Evolutionary conservation across 2,888 invertebrate species (phyloP).

Genomic region (Sesamia inferens): DNA sequence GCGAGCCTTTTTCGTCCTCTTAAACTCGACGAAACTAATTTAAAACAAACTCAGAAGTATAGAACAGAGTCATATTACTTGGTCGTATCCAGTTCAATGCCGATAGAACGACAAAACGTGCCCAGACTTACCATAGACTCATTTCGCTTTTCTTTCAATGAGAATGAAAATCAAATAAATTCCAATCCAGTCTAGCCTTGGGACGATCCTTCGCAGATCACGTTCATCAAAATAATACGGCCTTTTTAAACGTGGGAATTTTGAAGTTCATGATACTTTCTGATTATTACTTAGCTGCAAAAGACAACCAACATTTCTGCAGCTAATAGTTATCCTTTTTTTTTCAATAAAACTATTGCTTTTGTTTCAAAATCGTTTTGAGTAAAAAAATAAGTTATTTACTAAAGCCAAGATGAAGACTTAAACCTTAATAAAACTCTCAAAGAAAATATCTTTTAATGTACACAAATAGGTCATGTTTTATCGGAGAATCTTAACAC

Average conservation of each 20-base stretch:
- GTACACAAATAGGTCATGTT: too few relatives aligned
- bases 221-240: slow-evolving; percentile 55
- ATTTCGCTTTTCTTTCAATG: slow-evolving; percentile 44
- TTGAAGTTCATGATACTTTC: not conserved
- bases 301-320: too few relatives aligned
- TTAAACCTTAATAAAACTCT: not conserved
- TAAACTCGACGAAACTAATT: slow-evolving; percentile 46
- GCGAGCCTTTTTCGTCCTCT: slow-evolving; percentile 14
- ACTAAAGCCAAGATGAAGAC: too few relatives aligned
- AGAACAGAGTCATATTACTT: slow-evolving; percentile 29
- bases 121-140: slow-evolving; percentile 47
- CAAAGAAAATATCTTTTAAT: not conserved
- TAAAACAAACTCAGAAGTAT: slow-evolving; percentile 30
- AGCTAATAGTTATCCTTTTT: not conserved
- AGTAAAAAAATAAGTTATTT: not conserved
- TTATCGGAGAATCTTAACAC: too few relatives aligned
- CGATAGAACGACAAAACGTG: slow-evolving; percentile 50
- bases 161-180: slow-evolving; percentile 60
- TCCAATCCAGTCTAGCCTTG: slow-evolving; percentile 45
- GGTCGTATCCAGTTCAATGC: slow-evolving; percentile 33
- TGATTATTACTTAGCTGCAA: slow-evolving; percentile 8
- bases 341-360: not conserved
- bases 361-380: not conserved
- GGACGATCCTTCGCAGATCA: slow-evolving; percentile 43
- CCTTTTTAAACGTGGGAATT: slow-evolving; percentile 27